These are phyloP conservation scores for Choreutis nemorana DNA, from an alignment of 2,888 invertebrate species.

Conservation along the genomic window DNA sequence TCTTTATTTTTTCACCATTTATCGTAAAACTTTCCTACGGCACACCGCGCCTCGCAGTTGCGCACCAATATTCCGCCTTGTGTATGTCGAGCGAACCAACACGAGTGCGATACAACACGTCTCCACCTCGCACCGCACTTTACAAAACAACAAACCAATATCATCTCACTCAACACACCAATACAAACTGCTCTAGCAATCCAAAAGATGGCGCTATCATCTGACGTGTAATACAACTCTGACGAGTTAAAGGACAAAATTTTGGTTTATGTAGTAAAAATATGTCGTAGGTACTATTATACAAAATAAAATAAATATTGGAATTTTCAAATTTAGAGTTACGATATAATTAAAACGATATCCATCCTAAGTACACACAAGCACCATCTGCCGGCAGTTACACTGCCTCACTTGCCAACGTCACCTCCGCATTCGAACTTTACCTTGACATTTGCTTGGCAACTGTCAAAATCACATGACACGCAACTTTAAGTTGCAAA, in stretches of 20 bases:
- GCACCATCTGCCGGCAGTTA: slow-evolving; percentile 55
- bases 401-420: slow-evolving; percentile 37
- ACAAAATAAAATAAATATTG: slow-evolving; percentile 30
- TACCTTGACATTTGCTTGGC: slow-evolving; percentile 23
- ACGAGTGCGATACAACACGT: not conserved
- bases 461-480: slow-evolving; percentile 8
- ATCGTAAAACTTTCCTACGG: slow-evolving; percentile 65
- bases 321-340: slow-evolving; percentile 33
- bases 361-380: slow-evolving; percentile 61
- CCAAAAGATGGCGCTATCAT: not conserved
- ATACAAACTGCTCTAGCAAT: slow-evolving; percentile 19
- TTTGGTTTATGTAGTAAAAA: too few species aligned
- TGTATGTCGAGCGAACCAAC: slow-evolving; percentile 45
- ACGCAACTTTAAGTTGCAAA: too few species aligned
- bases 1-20: slow-evolving; percentile 66
- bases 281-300: too few species aligned
- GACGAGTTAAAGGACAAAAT: too few species aligned
- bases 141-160: not conserved
- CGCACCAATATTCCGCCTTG: slow-evolving; percentile 59
- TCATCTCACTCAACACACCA: slow-evolving; percentile 4
- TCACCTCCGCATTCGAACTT: slow-evolving; percentile 22
- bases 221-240: too few species aligned
- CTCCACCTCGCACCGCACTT: slow-evolving; percentile 3
- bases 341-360: slow-evolving; percentile 33
- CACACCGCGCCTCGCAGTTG: slow-evolving; percentile 59